A percentile compares a stretch with the other conserved stretches of the same genome.
Evolutionary conservation across 2,888 invertebrate genomes (phyloP).

Genomic region (Zeuzera pyrina): DNA sequence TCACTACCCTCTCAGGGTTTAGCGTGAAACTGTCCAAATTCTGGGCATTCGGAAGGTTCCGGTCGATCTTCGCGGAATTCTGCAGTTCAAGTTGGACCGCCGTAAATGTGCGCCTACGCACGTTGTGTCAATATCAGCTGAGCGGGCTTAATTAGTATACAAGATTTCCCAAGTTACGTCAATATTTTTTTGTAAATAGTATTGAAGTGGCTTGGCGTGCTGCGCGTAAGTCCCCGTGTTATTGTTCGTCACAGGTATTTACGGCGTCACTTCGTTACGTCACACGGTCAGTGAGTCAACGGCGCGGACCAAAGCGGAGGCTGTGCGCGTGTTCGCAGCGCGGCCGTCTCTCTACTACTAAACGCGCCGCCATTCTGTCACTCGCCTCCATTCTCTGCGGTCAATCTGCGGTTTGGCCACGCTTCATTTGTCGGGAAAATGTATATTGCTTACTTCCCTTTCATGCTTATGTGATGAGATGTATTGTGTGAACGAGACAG

Average conservation of each 20-base stretch:
- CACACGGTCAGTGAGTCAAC: slow-evolving; percentile 29
- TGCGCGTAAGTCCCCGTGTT: slow-evolving; percentile 23
- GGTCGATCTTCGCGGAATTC: slow-evolving; percentile 26
- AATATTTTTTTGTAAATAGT: slow-evolving; percentile 19
- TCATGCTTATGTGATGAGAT: slow-evolving; percentile 26
- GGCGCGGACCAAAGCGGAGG: slow-evolving; percentile 22
- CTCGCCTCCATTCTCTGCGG: slow-evolving; percentile 73
- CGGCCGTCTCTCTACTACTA: slow-evolving; percentile 64
- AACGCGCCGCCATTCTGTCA: slow-evolving; percentile 69
- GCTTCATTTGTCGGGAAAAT: slow-evolving; percentile 74
- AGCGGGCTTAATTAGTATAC: slow-evolving; percentile 29
- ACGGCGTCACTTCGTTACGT: slow-evolving; percentile 27
- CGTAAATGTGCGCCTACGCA: slow-evolving; percentile 19
- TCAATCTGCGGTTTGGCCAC: slow-evolving; percentile 73
- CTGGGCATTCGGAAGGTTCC: slow-evolving; percentile 38
- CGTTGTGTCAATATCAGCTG: slow-evolving; percentile 57
- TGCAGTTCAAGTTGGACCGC: slow-evolving; percentile 1
- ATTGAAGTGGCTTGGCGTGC: slow-evolving; percentile 10
- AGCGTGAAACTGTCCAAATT: slow-evolving; percentile 33
- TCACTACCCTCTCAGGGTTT: slow-evolving; percentile 37
- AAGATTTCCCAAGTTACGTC: slow-evolving; percentile 40
- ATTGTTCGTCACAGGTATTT: slow-evolving; percentile 33
- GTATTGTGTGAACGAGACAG: slow-evolving; percentile 36
- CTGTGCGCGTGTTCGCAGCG: slow-evolving; percentile 47
- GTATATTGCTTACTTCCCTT: slow-evolving; percentile 43